Evolutionary conservation across 2,888 invertebrate genomes (phyloP), one percentile per base, ranked within the genome.

Genomic region (Hirtodrosophila histrioides): DNA sequence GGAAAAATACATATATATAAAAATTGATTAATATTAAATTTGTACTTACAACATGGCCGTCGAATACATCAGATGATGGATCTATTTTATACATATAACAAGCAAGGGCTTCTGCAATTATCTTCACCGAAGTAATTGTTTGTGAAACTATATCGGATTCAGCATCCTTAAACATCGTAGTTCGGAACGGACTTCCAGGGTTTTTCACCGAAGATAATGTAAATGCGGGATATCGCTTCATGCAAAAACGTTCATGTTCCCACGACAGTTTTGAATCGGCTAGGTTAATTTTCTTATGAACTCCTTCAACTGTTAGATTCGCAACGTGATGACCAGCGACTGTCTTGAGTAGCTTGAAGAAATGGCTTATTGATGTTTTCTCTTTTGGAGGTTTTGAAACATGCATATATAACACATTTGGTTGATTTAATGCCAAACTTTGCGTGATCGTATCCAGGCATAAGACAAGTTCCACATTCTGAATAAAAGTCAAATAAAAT

Each of bases 221-320:
- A 89, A 98, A 97, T 0, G 98, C 98, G 0, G 98, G 95, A 86
- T 98, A 93, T 71, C 98, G 93, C 72, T 97, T 94, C 79, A 99
- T 97, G 90, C 98, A 98, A 92, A 96, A 99, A 75, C 97, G 93
- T 92, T 99, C 99, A 89, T 99, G 99, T 88, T 99, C 98, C 99
- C 99, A 99, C 0, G 98, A 96, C 29, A 98, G 92, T 56, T 95
- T 93, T 0, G 69, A 96, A 53, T 98, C 98, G 0, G 97, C 98
- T 55, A 99, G 92, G 93, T 98, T 98, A 80, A 99, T 99, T 93
- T 99, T 99, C 92, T 99, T 99, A 88, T 99, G 98, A 6, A 95
- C 94, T 44, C 96, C 93, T 67, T 95, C 94, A 9, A 95, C 93
- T 4, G 92, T 92, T 0, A 93, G 91, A 1, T 92, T 91, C 1